Evolutionary conservation across 2,888 invertebrate genomes (phyloP), one percentile per base, ranked within the genome.

Genomic region (Miltochrista miniata): DNA sequence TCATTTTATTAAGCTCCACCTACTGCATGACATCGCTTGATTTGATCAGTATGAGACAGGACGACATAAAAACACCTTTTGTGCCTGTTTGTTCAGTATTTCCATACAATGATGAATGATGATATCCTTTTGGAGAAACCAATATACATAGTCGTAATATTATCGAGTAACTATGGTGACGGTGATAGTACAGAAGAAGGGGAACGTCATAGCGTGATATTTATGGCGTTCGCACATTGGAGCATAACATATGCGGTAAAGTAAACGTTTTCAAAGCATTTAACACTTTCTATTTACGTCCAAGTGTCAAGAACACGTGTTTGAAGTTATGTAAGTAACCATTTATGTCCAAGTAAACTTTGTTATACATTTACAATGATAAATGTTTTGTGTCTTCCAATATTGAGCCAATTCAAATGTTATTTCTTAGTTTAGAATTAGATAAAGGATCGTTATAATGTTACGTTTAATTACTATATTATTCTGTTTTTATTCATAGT

Each of bases 241-340:
- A n/a, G n/a, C n/a, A n/a, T n/a, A n/a, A 24, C 18, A 24, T 77
- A 86, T 85, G 78, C 79, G 76, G 78, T 65, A 74, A 80, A 68
- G 66, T 66, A 59, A 61, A 76, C 72, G 72, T 74, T 76, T 79
- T 74, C 72, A 72, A 78, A 74, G 73, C 76, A 79, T 83, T 83
- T 82, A 76, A 84, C 84, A 87, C 89, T 89, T 87, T 89, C 87
- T 89, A 88, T 86, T 87, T 86, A 81, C 75, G 81, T 79, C 71
- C 66, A 63, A 72, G 72, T 73, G 71, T 74, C 75, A 75, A 64
- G 64, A 61, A 38, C 37, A 37, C 24, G 15, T 64, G 72, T 75
- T 73, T 76, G 74, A 76, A 18, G 18, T 5, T 24, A 5, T 24
- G n/a, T n/a, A n/a, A 24, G 18, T 24, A 24, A 24, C 18, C 18